Percentiles rank a stretch among this genome's conserved stretches.
phyloP scores from a whole-genome alignment of 2,113 vertebrate genomes.

The Corythornis madagascariensis region DNA sequence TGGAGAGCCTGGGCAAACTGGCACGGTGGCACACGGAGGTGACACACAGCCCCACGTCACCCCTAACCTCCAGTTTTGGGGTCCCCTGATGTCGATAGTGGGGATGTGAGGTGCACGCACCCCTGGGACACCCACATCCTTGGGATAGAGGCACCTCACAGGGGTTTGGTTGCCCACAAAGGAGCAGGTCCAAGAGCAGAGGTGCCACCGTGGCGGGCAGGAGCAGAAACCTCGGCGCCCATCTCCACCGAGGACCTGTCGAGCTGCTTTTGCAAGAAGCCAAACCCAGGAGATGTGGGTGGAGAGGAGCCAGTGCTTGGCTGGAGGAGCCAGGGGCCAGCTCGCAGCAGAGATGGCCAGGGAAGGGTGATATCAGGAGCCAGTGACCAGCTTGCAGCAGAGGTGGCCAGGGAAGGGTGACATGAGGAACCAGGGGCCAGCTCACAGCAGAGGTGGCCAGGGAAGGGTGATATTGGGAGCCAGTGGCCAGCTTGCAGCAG shows the following conservation, averaged over 20 bases:
- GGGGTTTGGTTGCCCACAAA: not conserved
- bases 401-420: not conserved
- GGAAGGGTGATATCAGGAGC: not conserved
- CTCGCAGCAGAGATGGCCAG: not conserved
- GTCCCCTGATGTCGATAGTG: not conserved
- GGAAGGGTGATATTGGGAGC: not conserved
- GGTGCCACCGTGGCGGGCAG: not conserved
- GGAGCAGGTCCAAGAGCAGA: not conserved
- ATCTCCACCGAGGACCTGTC: not conserved
- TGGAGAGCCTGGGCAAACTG: not conserved
- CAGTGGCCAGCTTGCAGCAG: not conserved
- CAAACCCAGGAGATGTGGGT: not conserved
- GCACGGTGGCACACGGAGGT: fast-evolving
- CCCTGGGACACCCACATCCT: not conserved
- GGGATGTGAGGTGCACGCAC: not conserved
- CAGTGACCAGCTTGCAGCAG: fast-evolving
- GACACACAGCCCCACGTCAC: not conserved
- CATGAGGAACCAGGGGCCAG: fast-evolving
- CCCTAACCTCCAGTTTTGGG: not conserved
- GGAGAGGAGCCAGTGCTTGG: not conserved
- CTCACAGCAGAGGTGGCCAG: not conserved
- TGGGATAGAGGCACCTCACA: not conserved
- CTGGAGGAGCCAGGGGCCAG: not conserved
- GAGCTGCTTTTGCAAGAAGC: not conserved
- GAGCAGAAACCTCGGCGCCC: not conserved